Evolutionary conservation across 1,140 invertebrate species (phyloP), one percentile per base, ranked within the genome.

Genomic region (Antheraea mylitta): DNA sequence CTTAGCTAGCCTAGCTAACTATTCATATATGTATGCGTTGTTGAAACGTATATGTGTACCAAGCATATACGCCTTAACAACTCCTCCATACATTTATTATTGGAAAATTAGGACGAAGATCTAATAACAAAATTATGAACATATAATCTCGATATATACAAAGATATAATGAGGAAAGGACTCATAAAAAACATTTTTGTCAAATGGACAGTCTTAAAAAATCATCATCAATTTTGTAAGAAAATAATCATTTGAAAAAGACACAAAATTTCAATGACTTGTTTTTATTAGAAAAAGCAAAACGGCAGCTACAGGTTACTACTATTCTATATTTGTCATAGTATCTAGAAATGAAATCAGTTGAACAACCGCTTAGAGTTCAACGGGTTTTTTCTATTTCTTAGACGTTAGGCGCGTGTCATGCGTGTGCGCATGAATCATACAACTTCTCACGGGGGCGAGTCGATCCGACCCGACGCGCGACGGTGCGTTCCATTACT

Each of bases 401-500:
- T 53, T 53, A 0, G 11, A 53, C 9, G 10, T 16, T 37, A 42
- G 66, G 36, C 66, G 36, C 61, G 48, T 64, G 61, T 58, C 60
- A 61, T 75, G 74, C 73, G 71, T 73, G 11, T 61, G 69, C 67
- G 69, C 66, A 76, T 79, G 77, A 79, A 5, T 79, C 77, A 79
- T 68, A 45, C 8, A 42, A 42, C 38, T 81, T 80, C 70, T 74
- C 72, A 72, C 71, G 65, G 66, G 45, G 16, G 45, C 45, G 45
- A 16, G 13, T 13, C 45, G 45, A 53, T 6, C 4, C 45, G 16
- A 53, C 11, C 0, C 16, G 45, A 6, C 11, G 45, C 45, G 66
- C 37, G 67, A 72, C 75, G 70, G 59, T 70, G 73, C 62, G 66
- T 72, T 66, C 71, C 72, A 68, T 67, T 67, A 19, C 16, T 42